phyloP scores from a whole-genome alignment of 2,797 vertebrate species.

The Podargus strigoides region DNA sequence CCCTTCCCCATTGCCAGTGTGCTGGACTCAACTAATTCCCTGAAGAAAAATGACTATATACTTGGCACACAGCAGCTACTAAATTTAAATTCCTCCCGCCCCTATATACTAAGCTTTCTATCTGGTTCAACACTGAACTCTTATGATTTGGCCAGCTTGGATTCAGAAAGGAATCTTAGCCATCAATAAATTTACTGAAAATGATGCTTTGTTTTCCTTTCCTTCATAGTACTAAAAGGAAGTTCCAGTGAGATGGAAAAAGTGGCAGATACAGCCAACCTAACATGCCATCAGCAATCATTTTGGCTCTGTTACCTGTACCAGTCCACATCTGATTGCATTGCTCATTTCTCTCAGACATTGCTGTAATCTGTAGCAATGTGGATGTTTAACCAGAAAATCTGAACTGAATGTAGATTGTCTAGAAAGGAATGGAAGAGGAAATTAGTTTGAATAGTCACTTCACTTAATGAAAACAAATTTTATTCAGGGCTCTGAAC shows the following conservation, averaged over 20 bases:
- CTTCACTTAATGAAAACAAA: background rate
- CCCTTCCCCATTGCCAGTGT: constrained; percentile 39
- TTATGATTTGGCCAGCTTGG: background rate
- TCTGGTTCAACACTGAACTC: constrained; percentile 24
- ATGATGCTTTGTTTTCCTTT: background rate
- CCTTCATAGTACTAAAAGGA: background rate
- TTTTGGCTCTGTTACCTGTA: background rate
- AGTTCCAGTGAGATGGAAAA: background rate
- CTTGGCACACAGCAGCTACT: constrained; percentile 31
- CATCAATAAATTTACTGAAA: constrained; percentile 14
- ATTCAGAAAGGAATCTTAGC: constrained; percentile 2
- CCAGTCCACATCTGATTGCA: background rate
- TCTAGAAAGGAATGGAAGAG: background rate
- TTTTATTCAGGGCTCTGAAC: background rate
- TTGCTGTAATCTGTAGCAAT: background rate
- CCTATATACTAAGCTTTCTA: constrained; percentile 12
- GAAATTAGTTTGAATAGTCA: background rate
- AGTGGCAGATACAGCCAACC: background rate
- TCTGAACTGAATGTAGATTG: background rate
- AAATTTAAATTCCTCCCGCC: constrained; percentile 47
- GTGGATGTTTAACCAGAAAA: background rate
- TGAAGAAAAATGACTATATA: constrained; percentile 50
- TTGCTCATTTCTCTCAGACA: background rate
- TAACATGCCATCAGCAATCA: background rate
- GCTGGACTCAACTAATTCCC: constrained; percentile 35